Conservation (phyloP, 2,113 vertebrate genomes). For the Mus spicilegus region DNA sequence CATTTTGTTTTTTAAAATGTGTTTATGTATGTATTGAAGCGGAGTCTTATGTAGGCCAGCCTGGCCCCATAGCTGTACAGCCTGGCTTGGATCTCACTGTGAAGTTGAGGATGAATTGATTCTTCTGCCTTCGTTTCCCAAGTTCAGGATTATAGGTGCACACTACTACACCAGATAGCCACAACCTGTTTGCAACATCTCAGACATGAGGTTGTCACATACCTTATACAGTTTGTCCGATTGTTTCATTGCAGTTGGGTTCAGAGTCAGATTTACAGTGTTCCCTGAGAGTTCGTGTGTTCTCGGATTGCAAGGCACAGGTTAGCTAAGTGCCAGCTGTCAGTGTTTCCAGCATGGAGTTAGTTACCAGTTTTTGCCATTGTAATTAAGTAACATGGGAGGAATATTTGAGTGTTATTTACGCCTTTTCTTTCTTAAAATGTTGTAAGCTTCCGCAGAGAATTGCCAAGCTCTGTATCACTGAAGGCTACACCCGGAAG, state of each 20-base stretch:
- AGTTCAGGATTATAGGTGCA: background rate
- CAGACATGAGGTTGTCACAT: background rate
- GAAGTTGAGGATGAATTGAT: too few species aligned
- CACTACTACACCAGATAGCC: background rate
- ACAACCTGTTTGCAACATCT: background rate
- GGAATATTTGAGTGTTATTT: background rate
- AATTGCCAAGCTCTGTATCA: background rate
- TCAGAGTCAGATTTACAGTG: background rate
- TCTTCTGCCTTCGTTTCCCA: background rate
- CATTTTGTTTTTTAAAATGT: background rate
- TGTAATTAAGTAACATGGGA: background rate
- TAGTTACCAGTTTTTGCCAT: background rate
- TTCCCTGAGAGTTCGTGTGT: background rate
- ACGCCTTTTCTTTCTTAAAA: background rate
- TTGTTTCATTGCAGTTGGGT: background rate
- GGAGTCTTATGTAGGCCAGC: background rate
- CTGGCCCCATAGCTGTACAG: background rate
- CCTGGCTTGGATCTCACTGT: background rate
- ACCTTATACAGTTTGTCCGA: background rate
- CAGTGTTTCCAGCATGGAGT: background rate
- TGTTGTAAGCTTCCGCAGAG: background rate
- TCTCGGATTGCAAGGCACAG: background rate
- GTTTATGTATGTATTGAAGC: background rate
- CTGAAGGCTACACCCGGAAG: background rate
- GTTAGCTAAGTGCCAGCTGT: background rate